These are phyloP conservation scores for Argynnis bischoffii DNA, from an alignment of 2,888 invertebrate species.

Conservation along the genomic window DNA sequence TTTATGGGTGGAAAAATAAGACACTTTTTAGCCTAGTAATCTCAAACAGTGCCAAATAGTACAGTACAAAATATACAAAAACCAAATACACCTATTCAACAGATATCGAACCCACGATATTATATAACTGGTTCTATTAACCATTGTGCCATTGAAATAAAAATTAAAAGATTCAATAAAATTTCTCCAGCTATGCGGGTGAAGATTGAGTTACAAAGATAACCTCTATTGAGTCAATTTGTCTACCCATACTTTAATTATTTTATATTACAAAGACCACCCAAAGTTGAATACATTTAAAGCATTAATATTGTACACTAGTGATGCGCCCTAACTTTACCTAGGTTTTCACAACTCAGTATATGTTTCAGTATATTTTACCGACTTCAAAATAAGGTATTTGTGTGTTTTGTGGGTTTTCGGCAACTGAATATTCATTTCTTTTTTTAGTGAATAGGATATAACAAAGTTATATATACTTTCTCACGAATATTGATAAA, in stretches of 20 bases:
- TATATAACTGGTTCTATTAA: neutral
- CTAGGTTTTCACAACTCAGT: too few species aligned
- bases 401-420: too few species aligned
- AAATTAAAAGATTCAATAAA: conserved; percentile 25
- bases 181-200: conserved; percentile 37
- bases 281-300: neutral
- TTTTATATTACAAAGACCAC: conserved; percentile 13
- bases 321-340: too few species aligned
- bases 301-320: neutral
- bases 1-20: too few species aligned
- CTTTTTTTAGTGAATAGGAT: too few species aligned
- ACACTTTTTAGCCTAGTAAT: neutral
- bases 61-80: too few species aligned
- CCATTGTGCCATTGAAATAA: conserved; percentile 1
- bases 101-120: conserved; percentile 6
- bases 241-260: conserved; percentile 22
- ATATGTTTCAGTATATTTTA: too few species aligned
- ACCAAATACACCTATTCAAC: neutral
- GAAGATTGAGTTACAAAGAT: conserved; percentile 38
- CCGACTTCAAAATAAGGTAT: too few species aligned
- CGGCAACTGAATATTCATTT: too few species aligned
- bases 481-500: too few species aligned
- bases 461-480: too few species aligned
- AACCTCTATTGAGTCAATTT: conserved; percentile 36
- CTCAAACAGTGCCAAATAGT: neutral